Conservation (phyloP, 2,797 vertebrate species). For the Balearica regulorum region DNA sequence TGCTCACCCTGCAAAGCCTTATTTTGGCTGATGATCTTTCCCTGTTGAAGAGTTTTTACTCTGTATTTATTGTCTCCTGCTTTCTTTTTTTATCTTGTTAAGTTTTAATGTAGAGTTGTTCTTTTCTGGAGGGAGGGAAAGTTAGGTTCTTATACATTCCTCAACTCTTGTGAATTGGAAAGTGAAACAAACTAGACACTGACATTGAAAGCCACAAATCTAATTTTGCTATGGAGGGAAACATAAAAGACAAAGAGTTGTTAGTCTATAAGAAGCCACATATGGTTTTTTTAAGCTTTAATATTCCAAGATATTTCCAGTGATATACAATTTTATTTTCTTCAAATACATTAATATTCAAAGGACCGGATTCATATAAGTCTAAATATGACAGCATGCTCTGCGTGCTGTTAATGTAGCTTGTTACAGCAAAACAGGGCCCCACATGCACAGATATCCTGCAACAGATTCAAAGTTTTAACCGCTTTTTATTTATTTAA, state of each 20-base stretch:
- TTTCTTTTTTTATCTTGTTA: not conserved
- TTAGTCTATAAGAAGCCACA: not conserved
- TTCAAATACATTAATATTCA: not conserved
- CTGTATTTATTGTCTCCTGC: not conserved
- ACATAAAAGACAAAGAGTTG: not conserved
- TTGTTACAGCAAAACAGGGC: slow-evolving; percentile 17
- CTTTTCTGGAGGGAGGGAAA: not conserved
- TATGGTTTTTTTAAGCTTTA: too few species aligned
- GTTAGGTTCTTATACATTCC: not conserved
- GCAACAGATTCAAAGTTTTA: slow-evolving; percentile 34
- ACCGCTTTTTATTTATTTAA: slow-evolving; percentile 59
- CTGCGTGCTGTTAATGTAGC: not conserved
- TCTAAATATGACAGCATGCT: not conserved
- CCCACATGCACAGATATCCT: not conserved
- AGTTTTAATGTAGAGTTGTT: not conserved
- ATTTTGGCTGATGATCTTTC: not conserved
- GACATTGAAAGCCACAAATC: slow-evolving; percentile 4
- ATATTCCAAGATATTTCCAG: not conserved
- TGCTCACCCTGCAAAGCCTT: not conserved
- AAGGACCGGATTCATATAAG: not conserved
- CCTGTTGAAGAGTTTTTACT: not conserved
- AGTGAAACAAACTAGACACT: slow-evolving; percentile 24
- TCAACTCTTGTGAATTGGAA: slow-evolving; percentile 5
- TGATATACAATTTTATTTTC: not conserved
- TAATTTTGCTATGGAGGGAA: slow-evolving; percentile 10